Evolutionary conservation across 2,888 invertebrate species (phyloP).

Genomic region (Carcina quercana): DNA sequence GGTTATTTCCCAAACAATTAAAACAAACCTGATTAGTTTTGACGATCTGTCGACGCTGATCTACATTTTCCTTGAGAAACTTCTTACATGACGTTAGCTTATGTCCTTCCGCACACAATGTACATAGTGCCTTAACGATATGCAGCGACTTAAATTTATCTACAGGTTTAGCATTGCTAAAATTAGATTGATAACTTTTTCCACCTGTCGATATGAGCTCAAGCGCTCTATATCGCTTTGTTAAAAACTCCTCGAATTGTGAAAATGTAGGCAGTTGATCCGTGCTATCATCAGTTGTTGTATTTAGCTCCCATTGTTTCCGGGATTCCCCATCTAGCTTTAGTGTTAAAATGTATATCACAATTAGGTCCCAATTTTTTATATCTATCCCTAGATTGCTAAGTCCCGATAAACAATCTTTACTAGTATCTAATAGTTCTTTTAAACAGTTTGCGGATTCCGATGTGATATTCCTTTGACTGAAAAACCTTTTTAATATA

Average conservation of each 20-base stretch:
- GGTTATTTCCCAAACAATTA: constrained; percentile 1
- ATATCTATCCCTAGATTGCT: constrained; percentile 10
- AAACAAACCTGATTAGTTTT: constrained; percentile 1
- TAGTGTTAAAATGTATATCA: constrained; percentile 9
- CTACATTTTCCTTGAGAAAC: background rate
- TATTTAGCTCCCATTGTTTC: constrained; percentile 14
- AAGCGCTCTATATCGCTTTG: constrained; percentile 19
- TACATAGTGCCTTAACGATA: too few species aligned
- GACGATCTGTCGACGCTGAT: background rate
- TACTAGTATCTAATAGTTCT: constrained; percentile 14
- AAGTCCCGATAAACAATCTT: constrained; percentile 16
- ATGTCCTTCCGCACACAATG: constrained; percentile 3
- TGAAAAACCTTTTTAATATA: constrained; percentile 13
- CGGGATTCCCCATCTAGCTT: constrained; percentile 13
- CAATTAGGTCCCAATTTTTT: constrained; percentile 13
- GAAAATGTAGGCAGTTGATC: constrained; percentile 14
- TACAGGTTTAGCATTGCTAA: too few species aligned
- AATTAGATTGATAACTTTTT: too few species aligned
- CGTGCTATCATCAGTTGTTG: constrained; percentile 1
- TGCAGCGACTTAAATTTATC: too few species aligned
- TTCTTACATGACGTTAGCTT: background rate
- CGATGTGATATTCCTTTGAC: constrained; percentile 4
- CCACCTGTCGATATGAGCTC: too few species aligned
- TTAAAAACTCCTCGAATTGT: constrained; percentile 17
- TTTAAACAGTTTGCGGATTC: constrained; percentile 17